Base-by-base conservation (phyloP, 2,888 invertebrate species). In the Tetragonula carbonaria region DNA sequence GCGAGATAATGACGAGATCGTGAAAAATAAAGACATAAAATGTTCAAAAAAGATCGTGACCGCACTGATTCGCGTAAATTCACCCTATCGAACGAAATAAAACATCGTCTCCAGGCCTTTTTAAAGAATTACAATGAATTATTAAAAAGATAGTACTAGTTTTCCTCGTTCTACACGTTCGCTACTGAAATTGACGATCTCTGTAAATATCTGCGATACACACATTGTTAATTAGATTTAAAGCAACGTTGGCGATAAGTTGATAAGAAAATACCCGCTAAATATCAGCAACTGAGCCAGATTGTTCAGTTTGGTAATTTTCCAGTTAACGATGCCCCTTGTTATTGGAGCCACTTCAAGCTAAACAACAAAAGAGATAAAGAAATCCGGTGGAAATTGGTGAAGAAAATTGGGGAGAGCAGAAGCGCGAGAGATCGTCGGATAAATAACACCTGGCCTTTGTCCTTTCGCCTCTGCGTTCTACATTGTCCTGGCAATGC, bases 1-100 rank as follows among this genome's bases (percentile, higher is more conserved):
- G 71, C 74, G 72, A 55, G 68, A 68, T 68, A 83, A 77, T 68
- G 72, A 66, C 21, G 53, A 59, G 80, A 65, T 57, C 55, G 53
- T 53, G 55, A 23, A 67, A 74, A 75, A 74, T 66, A 18, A 23
- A 53, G n/a, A 18, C 55, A 57, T 50, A 28, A 74, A 50, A 50
- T 28, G 62, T 28, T 28, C 18, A 23, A n/a, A 23, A 21, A 23
- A 55, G 55, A 66, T 75, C 55, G 18, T 45, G 74, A 75, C 55
- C 57, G 21, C 11, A 51, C 23, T 1, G 51, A 66, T 33, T 74
- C 18, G 18, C 53, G 38, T 53, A 55, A 63, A 51, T n/a, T 13
- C 51, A 5, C n/a, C 18, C 33, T 38, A 13, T 23, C 14, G 11
- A 38, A 16, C 2, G 6, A 53, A 65, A 66, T 51, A n/a, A 8